phyloP scores from a whole-genome alignment of 2,113 vertebrate genomes.

The Ginglymostoma cirratum region DNA sequence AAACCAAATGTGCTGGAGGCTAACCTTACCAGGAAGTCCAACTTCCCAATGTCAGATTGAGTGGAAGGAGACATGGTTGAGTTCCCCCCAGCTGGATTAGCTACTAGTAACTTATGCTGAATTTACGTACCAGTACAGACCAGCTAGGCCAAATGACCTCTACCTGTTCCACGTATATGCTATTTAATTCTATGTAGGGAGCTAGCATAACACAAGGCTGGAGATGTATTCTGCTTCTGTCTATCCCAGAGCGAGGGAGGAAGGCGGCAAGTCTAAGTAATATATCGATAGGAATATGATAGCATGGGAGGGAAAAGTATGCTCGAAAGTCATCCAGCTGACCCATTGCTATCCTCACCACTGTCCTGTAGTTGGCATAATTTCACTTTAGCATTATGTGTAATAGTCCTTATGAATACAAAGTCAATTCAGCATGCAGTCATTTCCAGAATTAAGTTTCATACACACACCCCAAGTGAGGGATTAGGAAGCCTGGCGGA shows the following conservation, averaged over 20 bases:
- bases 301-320: background rate
- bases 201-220: background rate
- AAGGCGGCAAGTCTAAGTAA: background rate
- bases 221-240: background rate
- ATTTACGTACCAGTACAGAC: no score
- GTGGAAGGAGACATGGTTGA: no score
- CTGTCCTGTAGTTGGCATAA: background rate
- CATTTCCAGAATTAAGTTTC: background rate
- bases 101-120: no score
- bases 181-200: no score
- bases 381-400: background rate
- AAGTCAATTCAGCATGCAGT: background rate
- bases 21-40: background rate
- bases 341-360: background rate
- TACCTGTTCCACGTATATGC: no score
- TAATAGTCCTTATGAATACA: background rate
- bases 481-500: background rate
- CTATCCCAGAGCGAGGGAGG: background rate
- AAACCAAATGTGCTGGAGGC: background rate
- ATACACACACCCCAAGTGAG: background rate
- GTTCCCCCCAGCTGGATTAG: no score
- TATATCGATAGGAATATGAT: background rate
- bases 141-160: no score
- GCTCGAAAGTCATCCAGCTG: background rate
- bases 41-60: no score